Evolutionary conservation across 2,888 invertebrate species (phyloP), one percentile per base, ranked within the genome.

Genomic region (Diarsia dahlii): DNA sequence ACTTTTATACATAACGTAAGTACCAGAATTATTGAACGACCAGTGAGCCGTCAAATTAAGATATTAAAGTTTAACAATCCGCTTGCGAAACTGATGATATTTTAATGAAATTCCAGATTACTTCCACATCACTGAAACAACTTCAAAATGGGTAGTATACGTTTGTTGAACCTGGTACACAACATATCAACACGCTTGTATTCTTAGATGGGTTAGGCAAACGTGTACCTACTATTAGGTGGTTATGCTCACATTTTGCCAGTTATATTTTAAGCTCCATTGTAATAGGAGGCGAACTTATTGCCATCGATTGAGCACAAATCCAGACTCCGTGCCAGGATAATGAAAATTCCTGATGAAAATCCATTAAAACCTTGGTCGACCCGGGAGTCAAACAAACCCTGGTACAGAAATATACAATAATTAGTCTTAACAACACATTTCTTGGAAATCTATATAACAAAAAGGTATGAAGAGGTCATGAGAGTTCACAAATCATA

Each of bases 11-110:
- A 45, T 13, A 45, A 50, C 10, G 15, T n/a, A 63, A 6, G n/a
- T 58, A 34, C 6, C 39, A 48, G 8, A 48, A 23, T 23, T 71
- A 71, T 71, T 71, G 28, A 64, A 56, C 45, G 45, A 2, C 54
- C 72, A 80, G 45, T 77, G 77, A 80, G 13, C 72, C 45, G 56
- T 39, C 34, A 80, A 80, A 77, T 77, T 52, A 64, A 64, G 56
- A 52, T 58, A 64, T 80, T 73, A 80, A 58, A 58, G 46, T 64
- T 80, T 46, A 58, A 34, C 50, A 34, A 80, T 64, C 9, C 9
- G 52, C 23, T 80, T 18, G n/a, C 12, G 9, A 71, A 63, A 56
- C 62, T 63, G 54, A 52, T 52, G 34, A 52, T 28, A 46, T 58
- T 80, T 46, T 52, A 77, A 80, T 80, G 64, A 77, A 73, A 80